Base-by-base conservation (phyloP, 1,140 invertebrate genomes). In the Campoletis sonorensis region DNA sequence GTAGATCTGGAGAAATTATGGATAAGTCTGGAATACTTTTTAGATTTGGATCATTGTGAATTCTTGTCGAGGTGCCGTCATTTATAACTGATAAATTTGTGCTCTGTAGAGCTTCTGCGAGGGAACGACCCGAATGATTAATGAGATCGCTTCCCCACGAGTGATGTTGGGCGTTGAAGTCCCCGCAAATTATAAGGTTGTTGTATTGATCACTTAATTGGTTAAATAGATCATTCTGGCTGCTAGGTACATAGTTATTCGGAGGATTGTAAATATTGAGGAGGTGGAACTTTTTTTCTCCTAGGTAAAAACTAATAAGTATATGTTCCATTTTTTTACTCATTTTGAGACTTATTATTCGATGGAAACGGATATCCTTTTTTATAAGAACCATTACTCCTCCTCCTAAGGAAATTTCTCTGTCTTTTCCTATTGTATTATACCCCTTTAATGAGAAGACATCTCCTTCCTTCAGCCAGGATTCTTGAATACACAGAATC, bases 181-280 rank as follows among this genome's bases (percentile, higher is more conserved):
- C 68, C 40, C 68, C 68, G 21, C 68, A 71, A 10, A 37, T 40
- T 27, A 71, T 71, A 0, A 71, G n/a, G 40, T 71, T 68, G 10
- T 2, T 11, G 27, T 15, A 68, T 13, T 11, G 18, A 68, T 23
- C 40, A 13, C 0, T 40, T 18, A 51, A 51, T 26, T 7, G 11
- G 26, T 71, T 26, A 4, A 73, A 73, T n/a, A 73, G 18, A 23
- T 45, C 37, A 73, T 26, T 73, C 71, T 11, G 5, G 45, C 15
- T 33, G 3, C 30, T 33, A 33, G 45, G 51, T 3, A 73, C 18
- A 4, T 45, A 26, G 21, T 26, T 26, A 23, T 73, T 27, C 2
- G 71, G 71, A 51, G 45, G 71, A 18, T 73, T 73, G 30, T 51
- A 73, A 5, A 73, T 2, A 26, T 73, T 73, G 0, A 73, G 26